Base-by-base conservation (phyloP, 2,797 vertebrate genomes). In the Morus bassanus region DNA sequence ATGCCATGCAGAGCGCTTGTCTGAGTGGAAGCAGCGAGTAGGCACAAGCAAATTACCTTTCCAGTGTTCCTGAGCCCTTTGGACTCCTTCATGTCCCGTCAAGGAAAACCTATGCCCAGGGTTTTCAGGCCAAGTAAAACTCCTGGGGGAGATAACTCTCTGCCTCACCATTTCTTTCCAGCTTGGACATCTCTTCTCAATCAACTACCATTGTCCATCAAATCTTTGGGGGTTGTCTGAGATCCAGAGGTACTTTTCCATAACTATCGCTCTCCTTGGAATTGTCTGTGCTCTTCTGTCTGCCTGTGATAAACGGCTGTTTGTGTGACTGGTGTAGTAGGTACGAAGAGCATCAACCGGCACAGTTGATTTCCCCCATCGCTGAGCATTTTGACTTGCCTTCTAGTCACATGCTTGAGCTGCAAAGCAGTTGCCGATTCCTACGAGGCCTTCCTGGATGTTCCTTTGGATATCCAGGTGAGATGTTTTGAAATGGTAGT, bases 141-240 rank as follows among this genome's bases (percentile, higher is more conserved):
- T 57, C 46, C 8, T 22, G 19, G 30, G 73, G 59, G 25, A 24
- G 14, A 28, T 57, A 37, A 85, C 59, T 63, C 51, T 39, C 18
- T 74, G 39, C 31, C 12, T 81, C 63, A 25, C 16, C 16, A 5
- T 80, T 80, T 53, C 14, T 53, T 64, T 65, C 51, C n/a, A 89
- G 68, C 8, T 57, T 3, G 8, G 43, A 57, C 0, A 0, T 1
- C 37, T 46, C 56, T 63, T 39, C 54, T 10, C 21, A 57, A 46
- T 22, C 25, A 54, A n/a, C 50, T 14, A 70, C 86, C 23, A 25
- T 89, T 23, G 13, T 93, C 51, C n/a, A 48, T 48, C 51, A 80
- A 30, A 89, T 89, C 53, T 85, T 85, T 65, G 63, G 9, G 23
- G n/a, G 75, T 51, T 14, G 43, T 65, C 75, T 93, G 57, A 93